Percentiles rank a stretch among this genome's conserved stretches.
phyloP scores from a whole-genome alignment of 92 coral and sea anemone species.

The Heteractis magnifica region DNA sequence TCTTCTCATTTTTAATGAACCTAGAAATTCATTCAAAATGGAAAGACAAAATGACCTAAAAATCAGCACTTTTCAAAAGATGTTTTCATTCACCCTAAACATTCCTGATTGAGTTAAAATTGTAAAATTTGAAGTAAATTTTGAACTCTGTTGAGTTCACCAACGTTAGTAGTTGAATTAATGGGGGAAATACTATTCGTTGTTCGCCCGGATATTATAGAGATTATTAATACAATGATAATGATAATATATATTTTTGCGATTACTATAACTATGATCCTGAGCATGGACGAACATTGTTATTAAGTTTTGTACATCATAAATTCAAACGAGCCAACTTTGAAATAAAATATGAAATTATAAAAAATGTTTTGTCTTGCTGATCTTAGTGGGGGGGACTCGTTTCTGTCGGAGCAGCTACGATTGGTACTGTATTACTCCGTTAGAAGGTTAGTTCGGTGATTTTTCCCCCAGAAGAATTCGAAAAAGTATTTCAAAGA shows the following conservation, averaged over 20 bases:
- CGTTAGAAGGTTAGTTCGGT: background rate
- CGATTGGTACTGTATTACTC: background rate
- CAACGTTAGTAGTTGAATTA: conserved; percentile 12
- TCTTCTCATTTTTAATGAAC: background rate
- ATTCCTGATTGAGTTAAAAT: background rate
- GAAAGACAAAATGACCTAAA: background rate
- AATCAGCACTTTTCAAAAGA: background rate
- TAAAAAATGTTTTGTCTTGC: background rate
- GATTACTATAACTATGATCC: conserved; percentile 21
- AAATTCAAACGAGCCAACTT: conserved; percentile 38
- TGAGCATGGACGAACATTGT: conserved; percentile 11
- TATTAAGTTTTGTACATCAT: conserved; percentile 34
- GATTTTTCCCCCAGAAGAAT: background rate
- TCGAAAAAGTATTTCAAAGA: too few species aligned
- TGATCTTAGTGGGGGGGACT: conserved; percentile 3
- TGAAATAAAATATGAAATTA: conserved; percentile 39
- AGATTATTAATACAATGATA: background rate
- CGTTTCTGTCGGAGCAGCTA: background rate
- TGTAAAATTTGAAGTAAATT: conserved; percentile 3
- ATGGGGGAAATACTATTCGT: conserved; percentile 16
- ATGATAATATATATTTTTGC: conserved; percentile 48
- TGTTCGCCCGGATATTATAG: conserved; percentile 1
- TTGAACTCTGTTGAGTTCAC: background rate
- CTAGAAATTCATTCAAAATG: background rate
- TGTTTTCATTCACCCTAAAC: background rate